Percentiles rank a stretch among this genome's conserved stretches.
phyloP scores from a whole-genome alignment of 2,888 invertebrate species.

The Brassicogethes aeneus region DNA sequence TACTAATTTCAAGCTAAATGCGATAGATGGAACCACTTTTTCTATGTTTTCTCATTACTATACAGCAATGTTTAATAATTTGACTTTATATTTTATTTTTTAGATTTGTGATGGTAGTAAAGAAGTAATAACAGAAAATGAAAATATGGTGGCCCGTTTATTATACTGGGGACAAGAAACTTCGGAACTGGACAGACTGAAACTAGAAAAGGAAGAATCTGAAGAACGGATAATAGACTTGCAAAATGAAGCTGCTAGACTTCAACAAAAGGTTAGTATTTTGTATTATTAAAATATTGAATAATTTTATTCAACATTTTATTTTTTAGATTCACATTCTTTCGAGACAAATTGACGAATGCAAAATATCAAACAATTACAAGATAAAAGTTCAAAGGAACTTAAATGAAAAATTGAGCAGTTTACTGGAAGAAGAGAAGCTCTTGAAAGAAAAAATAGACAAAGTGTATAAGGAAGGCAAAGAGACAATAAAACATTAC shows the following conservation, averaged over 20 bases:
- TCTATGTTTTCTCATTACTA: too few relatives aligned
- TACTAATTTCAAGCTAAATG: too few relatives aligned
- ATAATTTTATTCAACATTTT: too few relatives aligned
- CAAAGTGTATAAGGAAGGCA: neutral
- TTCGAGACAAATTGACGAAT: too few relatives aligned
- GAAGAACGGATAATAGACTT: neutral
- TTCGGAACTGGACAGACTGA: neutral
- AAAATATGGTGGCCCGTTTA: neutral
- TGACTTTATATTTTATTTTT: too few relatives aligned
- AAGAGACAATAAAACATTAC: neutral
- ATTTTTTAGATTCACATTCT: too few relatives aligned
- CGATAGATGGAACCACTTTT: too few relatives aligned
- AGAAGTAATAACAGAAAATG: too few relatives aligned
- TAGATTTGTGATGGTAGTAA: too few relatives aligned
- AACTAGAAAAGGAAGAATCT: neutral
- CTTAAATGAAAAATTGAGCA: neutral
- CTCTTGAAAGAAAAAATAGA: neutral
- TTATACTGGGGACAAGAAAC: neutral
- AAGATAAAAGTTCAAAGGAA: neutral
- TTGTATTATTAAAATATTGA: too few relatives aligned
- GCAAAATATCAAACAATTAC: too few relatives aligned
- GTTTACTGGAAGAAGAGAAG: neutral
- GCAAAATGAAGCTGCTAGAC: neutral
- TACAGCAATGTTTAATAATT: too few relatives aligned
- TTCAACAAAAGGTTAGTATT: neutral